Conservation (phyloP, 1,140 invertebrate species). For the Stratiolaelaps scimitus region DNA sequence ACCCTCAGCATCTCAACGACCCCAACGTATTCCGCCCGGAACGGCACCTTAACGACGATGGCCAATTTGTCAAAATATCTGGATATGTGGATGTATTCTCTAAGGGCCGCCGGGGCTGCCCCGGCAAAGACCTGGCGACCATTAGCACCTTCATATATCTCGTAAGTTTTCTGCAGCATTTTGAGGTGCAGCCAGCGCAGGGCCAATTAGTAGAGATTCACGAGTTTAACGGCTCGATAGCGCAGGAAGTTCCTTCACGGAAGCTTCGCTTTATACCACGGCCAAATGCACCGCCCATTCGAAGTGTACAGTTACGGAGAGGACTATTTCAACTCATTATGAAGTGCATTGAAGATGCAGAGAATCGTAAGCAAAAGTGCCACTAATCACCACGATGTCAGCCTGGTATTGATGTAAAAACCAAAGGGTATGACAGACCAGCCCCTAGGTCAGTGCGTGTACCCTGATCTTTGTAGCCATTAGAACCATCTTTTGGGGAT, state of each 20-base stretch:
- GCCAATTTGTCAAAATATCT: neutral
- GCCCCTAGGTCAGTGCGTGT: no score
- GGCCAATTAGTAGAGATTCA: neutral
- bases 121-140: neutral
- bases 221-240: neutral
- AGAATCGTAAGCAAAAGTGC: no score
- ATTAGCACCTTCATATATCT: constrained; percentile 3
- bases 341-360: neutral
- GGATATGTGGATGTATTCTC: constrained; percentile 6
- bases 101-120: neutral
- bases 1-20: neutral
- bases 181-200: neutral
- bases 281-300: neutral
- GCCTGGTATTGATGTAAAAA: no score
- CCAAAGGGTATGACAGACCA: no score
- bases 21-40: neutral
- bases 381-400: no score
- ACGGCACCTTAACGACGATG: neutral
- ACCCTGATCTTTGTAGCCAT: no score
- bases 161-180: neutral
- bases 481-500: no score
- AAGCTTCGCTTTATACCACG: neutral
- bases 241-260: neutral
- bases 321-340: neutral
- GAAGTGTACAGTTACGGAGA: neutral